Evolutionary conservation across 2,797 vertebrate species (phyloP).

Genomic region (Sandelia bainsii): DNA sequence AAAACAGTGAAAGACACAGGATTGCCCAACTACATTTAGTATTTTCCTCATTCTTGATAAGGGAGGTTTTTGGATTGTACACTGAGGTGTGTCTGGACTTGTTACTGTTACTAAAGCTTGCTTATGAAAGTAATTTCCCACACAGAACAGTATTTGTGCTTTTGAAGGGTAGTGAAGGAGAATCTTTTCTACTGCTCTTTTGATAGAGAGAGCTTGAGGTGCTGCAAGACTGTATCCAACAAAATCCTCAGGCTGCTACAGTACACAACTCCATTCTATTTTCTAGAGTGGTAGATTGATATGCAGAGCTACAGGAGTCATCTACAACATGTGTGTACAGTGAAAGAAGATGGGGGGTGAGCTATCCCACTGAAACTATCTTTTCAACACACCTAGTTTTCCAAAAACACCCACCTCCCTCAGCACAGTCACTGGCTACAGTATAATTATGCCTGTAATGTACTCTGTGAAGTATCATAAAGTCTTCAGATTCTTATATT

Average conservation of each 20-base stretch:
- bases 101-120: conserved; percentile 27
- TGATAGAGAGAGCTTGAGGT: conserved; percentile 10
- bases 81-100: conserved; percentile 45
- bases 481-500: background rate
- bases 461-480: background rate
- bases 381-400: conserved; percentile 22
- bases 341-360: conserved; percentile 13
- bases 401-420: conserved; percentile 22
- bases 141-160: conserved; percentile 17
- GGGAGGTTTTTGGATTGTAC: conserved; percentile 37
- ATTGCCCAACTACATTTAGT: conserved; percentile 41
- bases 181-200: conserved; percentile 18
- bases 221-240: background rate
- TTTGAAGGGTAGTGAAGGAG: conserved; percentile 34
- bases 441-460: background rate
- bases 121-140: conserved; percentile 25
- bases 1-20: conserved; percentile 9
- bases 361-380: conserved; percentile 11
- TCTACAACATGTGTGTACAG: background rate
- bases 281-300: conserved; percentile 8
- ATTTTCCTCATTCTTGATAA: conserved; percentile 62
- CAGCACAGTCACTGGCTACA: conserved; percentile 3
- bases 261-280: conserved; percentile 5
- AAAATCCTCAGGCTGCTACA: conserved; percentile 9
- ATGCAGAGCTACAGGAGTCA: too few species aligned